Evolutionary conservation across 2,797 vertebrate species (phyloP).

Genomic region (Toxotes lorentzi): DNA sequence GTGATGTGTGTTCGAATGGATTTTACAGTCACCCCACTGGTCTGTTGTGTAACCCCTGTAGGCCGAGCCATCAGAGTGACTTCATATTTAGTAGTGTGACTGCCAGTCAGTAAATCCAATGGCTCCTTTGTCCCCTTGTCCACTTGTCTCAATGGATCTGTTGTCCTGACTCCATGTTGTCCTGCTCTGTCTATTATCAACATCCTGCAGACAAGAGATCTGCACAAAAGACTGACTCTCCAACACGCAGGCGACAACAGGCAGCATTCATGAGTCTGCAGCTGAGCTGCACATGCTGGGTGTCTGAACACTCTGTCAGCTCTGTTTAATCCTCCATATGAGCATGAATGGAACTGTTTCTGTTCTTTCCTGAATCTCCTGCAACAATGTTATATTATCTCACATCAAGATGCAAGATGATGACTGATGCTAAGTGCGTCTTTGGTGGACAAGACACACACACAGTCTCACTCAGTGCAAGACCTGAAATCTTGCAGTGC

Average conservation of each 20-base stretch:
- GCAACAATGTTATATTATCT: no score
- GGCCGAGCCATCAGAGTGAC: slow-evolving; percentile 45
- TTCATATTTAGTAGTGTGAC: slow-evolving; percentile 56
- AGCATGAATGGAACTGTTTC: background rate
- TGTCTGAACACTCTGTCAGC: slow-evolving; percentile 14
- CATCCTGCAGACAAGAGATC: slow-evolving; percentile 55
- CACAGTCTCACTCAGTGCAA: no score
- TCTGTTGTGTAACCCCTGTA: slow-evolving; percentile 34
- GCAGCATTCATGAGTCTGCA: slow-evolving; percentile 28
- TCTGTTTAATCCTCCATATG: background rate
- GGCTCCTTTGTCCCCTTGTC: slow-evolving; percentile 54
- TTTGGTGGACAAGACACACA: background rate
- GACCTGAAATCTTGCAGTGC: no score
- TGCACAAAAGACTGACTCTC: slow-evolving; percentile 49
- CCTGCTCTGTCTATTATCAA: slow-evolving; percentile 55
- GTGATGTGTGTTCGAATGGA: no score
- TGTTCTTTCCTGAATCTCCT: background rate
- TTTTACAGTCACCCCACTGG: slow-evolving; percentile 17
- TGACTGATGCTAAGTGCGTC: background rate
- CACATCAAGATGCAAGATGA: background rate
- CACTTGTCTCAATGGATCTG: slow-evolving; percentile 57
- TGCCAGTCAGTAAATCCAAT: slow-evolving; percentile 53
- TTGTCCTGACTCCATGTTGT: slow-evolving; percentile 45
- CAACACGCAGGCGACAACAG: slow-evolving; percentile 43
- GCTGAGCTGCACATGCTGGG: slow-evolving; percentile 11